Percentiles rank a stretch among this genome's conserved stretches.
These are phyloP conservation scores for Toxotes lorentzi DNA, from an alignment of 2,797 vertebrate species.

Conservation along the genomic window DNA sequence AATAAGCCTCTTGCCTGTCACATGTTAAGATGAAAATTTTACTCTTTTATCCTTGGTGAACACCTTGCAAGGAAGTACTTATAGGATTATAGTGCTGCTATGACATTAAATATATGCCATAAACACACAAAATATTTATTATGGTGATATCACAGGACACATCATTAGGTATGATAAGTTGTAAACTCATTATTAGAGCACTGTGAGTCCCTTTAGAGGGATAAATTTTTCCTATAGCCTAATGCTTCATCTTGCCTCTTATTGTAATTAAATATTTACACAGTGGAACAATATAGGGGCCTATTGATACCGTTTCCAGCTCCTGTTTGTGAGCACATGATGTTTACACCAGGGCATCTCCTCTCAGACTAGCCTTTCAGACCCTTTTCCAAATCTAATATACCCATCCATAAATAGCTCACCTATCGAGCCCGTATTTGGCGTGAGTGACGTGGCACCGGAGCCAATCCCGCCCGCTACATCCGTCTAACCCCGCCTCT, in stretches of 20 bases:
- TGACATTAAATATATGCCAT: not conserved
- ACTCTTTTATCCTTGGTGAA: conserved; percentile 4
- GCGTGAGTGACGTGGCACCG: conserved; percentile 74
- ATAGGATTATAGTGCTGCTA: not conserved
- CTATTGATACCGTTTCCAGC: conserved; percentile 34
- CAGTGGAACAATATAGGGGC: conserved; percentile 37
- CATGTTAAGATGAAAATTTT: not conserved
- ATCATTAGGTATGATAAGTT: conserved; percentile 17
- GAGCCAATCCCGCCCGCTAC: conserved; percentile 80
- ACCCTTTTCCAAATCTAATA: conserved; percentile 88
- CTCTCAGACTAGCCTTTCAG: conserved; percentile 73
- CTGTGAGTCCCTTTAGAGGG: not conserved
- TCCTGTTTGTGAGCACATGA: conserved; percentile 53
- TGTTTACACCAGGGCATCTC: conserved; percentile 72
- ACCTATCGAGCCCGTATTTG: conserved; percentile 88
- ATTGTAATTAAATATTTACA: conserved; percentile 56
- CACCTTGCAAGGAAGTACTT: not conserved
- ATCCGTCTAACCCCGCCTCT: conserved; percentile 59
- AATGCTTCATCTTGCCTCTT: conserved; percentile 35
- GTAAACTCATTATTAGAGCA: conserved; percentile 32
- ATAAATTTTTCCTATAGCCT: not conserved
- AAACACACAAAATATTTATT: conserved; percentile 19
- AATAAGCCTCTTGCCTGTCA: not conserved
- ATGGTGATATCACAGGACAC: not conserved
- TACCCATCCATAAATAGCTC: conserved; percentile 98